These are phyloP conservation scores for Paracyprichromis sp. DNA, from an alignment of 2,113 vertebrate genomes.

Conservation along the genomic window DNA sequence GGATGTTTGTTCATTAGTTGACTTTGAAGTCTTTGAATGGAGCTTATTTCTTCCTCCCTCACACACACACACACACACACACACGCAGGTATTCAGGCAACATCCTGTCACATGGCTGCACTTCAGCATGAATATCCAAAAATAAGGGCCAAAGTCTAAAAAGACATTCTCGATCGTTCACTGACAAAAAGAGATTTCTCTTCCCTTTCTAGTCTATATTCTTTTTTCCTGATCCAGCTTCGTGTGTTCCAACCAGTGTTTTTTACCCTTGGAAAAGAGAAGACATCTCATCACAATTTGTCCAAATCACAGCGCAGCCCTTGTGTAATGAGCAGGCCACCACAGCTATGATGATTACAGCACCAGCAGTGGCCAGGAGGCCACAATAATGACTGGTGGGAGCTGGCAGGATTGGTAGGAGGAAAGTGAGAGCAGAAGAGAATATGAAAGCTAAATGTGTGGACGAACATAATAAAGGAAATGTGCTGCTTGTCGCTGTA, in stretches of 20 bases:
- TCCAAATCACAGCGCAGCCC: constrained; percentile 47
- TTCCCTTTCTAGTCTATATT: neutral
- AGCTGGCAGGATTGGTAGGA: neutral
- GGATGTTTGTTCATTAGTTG: neutral
- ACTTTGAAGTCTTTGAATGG: neutral
- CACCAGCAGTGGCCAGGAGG: constrained; percentile 5
- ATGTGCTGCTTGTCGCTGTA: neutral
- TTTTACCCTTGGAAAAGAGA: constrained; percentile 30
- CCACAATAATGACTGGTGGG: constrained; percentile 44
- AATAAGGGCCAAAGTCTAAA: neutral
- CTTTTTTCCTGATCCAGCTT: constrained; percentile 48
- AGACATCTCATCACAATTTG: constrained; percentile 62
- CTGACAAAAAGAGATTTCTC: neutral
- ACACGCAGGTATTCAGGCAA: neutral
- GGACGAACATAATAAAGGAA: neutral
- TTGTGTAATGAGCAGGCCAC: constrained; percentile 26
- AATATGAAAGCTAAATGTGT: neutral
- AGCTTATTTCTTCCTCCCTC: neutral
- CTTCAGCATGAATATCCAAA: neutral
- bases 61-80: neutral
- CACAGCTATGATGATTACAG: constrained; percentile 56
- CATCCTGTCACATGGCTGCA: neutral
- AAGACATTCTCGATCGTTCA: neutral
- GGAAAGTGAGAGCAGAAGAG: neutral
- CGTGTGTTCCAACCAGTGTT: constrained; percentile 54